These are phyloP conservation scores for Chondrosia reniformis DNA, from an alignment of 37 sponge, comb jelly and placozoan genomes.

Conservation along the genomic window DNA sequence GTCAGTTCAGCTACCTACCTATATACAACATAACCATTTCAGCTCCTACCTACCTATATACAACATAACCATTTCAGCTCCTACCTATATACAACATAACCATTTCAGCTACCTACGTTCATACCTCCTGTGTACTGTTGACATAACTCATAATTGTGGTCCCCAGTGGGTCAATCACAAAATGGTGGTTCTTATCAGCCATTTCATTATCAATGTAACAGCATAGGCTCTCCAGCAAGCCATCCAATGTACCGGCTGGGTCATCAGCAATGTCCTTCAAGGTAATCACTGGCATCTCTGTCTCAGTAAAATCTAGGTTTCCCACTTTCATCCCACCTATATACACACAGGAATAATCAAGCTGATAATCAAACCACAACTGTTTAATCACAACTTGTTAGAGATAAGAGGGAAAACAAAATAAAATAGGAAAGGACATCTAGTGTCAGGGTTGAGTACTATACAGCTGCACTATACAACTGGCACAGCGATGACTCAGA, in stretches of 20 bases:
- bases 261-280: constrained; percentile 46
- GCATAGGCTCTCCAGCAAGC: constrained; percentile 29
- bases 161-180: constrained; percentile 58
- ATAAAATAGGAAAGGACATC: too few relatives aligned
- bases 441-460: too few relatives aligned
- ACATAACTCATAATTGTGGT: constrained; percentile 29
- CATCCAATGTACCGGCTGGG: constrained; percentile 39
- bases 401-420: too few relatives aligned
- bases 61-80: background rate
- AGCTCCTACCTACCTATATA: too few relatives aligned
- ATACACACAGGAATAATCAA: too few relatives aligned
- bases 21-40: too few relatives aligned
- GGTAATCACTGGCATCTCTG: constrained; percentile 36
- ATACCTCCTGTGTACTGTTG: constrained; percentile 14
- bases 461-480: too few relatives aligned
- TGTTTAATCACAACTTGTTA: too few relatives aligned
- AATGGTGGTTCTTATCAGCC: constrained; percentile 48
- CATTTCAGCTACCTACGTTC: background rate
- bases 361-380: too few relatives aligned
- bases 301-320: constrained; percentile 36
- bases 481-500: too few relatives aligned
- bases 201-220: constrained; percentile 52
- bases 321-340: constrained; percentile 56
- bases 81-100: background rate
- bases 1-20: too few relatives aligned